Evolutionary conservation across 2,113 vertebrate genomes (phyloP), one percentile per base, ranked within the genome.

Genomic region (Forbesichthys papilliferus): DNA sequence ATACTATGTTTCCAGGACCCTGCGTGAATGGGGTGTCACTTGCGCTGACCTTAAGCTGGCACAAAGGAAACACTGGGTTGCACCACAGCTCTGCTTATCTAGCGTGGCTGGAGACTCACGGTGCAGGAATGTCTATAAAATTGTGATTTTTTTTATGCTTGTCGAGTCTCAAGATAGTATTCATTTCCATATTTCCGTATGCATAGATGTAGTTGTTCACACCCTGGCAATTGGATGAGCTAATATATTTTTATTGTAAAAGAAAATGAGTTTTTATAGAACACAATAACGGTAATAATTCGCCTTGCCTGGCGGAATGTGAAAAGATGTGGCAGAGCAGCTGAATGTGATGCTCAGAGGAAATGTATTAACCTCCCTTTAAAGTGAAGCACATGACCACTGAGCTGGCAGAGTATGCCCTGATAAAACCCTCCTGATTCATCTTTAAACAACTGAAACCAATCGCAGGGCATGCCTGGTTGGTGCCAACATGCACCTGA

Each of bases 291-390:
- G 36, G 36, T 42, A 8, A 11, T 70, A 72, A 73, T 72, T 79
- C 58, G 55, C 53, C 65, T 67, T n/a, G 5, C 48, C 64, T 65
- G 4, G 72, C 11, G 16, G 69, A 55, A 72, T 34, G 34, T 71
- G 33, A 76, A 80, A 68, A 65, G 66, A 73, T 79, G 66, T 71
- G 64, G 68, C 73, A 66, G 74, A 13, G 52, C 36, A 14, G 9
- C 10, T 52, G 13, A 11, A 10, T 52, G 0, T 59, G 65, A 71
- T 64, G 64, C 77, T 79, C 61, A 56, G 54, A 62, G 67, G 75
- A 82, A 77, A 70, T 76, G 72, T 73, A 65, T 82, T 81, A 71
- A 82, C 83, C 74, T 76, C 4, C 5, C 69, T 84, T 80, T 84
- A 74, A 81, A 82, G 71, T 66, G 59, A 59, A 20, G 48, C 7